Percentiles rank a stretch among this genome's conserved stretches.
These are phyloP conservation scores for Eumerus sabulonum DNA, from an alignment of 2,888 invertebrate genomes.

Conservation along the genomic window DNA sequence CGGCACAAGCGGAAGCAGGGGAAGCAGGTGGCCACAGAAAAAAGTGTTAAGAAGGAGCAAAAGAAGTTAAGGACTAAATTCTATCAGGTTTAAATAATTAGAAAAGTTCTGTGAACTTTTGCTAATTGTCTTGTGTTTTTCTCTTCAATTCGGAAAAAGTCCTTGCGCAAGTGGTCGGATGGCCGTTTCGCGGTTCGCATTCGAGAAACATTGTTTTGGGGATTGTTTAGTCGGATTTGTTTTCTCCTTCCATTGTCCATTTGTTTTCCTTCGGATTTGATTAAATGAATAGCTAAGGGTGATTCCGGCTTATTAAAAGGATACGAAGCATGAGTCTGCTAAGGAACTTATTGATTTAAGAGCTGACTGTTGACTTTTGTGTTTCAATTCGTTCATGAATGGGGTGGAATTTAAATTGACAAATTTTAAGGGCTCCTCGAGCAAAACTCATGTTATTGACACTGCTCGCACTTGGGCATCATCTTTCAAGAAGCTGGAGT, in stretches of 20 bases:
- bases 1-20: no score
- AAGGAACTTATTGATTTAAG: slow-evolving; percentile 12
- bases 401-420: no score
- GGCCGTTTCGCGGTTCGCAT: slow-evolving; percentile 19
- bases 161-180: slow-evolving; percentile 1
- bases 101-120: slow-evolving; percentile 66
- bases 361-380: no score
- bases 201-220: slow-evolving; percentile 53
- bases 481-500: no score
- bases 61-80: slow-evolving; percentile 65
- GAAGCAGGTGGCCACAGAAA: slow-evolving; percentile 8
- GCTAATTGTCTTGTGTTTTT: slow-evolving; percentile 66
- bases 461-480: no score
- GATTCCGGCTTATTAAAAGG: neutral
- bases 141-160: slow-evolving; percentile 42
- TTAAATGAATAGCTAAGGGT: slow-evolving; percentile 22
- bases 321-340: no score
- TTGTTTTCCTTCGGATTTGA: slow-evolving; percentile 6
- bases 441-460: no score
- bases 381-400: neutral
- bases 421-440: no score
- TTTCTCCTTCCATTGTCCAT: slow-evolving; percentile 1
- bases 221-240: slow-evolving; percentile 26
- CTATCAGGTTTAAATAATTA: slow-evolving; percentile 69
- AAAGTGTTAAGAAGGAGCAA: slow-evolving; percentile 62